A percentile compares a stretch with the other conserved stretches of the same genome.
Evolutionary conservation across 2,113 vertebrate species (phyloP).

Genomic region (Manacus vitellinus): DNA sequence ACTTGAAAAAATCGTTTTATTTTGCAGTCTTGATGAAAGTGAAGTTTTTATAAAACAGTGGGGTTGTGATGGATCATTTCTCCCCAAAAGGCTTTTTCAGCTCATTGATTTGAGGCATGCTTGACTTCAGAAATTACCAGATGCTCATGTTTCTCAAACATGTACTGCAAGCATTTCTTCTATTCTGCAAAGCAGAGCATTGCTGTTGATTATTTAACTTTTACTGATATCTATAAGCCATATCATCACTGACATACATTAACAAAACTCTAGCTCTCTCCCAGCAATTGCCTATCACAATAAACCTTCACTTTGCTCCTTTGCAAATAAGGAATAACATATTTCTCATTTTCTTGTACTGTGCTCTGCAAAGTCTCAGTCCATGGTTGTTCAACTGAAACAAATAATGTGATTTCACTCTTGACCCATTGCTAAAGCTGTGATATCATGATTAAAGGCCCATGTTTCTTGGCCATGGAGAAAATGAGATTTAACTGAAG

Average conservation of each 20-base stretch:
- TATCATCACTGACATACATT: neutral
- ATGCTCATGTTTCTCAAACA: neutral
- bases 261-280: neutral
- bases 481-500: conserved; percentile 47
- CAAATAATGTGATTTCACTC: conserved; percentile 52
- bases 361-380: conserved; percentile 19
- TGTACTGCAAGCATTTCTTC: neutral
- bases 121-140: conserved; percentile 7
- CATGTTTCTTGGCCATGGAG: neutral
- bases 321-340: conserved; percentile 25
- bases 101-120: neutral
- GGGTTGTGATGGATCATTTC: neutral
- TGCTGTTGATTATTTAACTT: conserved; percentile 13
- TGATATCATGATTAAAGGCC: conserved; percentile 18
- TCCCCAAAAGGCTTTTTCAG: neutral
- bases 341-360: conserved; percentile 24
- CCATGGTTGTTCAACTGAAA: conserved; percentile 49
- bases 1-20: neutral
- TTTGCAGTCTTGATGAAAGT: neutral
- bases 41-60: neutral
- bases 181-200: neutral
- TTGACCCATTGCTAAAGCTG: conserved; percentile 6
- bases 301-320: neutral
- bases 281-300: neutral
- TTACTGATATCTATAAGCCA: neutral